Percentiles rank a stretch among this genome's conserved stretches.
Evolutionary conservation across 1,140 invertebrate species (phyloP).

Genomic region (Papilio aristodemus): DNA sequence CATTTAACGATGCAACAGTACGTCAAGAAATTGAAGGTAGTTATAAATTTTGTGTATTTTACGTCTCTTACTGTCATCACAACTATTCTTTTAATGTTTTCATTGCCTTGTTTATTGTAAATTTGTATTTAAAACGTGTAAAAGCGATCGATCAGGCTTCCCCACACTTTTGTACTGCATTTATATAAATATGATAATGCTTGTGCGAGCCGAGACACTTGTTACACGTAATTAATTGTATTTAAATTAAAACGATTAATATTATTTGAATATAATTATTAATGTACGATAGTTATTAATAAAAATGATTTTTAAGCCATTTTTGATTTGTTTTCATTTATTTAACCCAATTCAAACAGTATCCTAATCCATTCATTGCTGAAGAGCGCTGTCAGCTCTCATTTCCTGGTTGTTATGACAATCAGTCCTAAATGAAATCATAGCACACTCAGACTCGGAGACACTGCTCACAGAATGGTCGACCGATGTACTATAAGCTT

Average conservation of each 20-base stretch:
- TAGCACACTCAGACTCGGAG: too few relatives aligned
- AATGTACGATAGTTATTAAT: constrained; percentile 77
- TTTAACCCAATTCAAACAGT: not conserved
- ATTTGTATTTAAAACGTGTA: constrained; percentile 18
- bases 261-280: constrained; percentile 68
- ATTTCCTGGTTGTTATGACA: too few relatives aligned
- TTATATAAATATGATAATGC: constrained; percentile 53
- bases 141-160: constrained; percentile 3
- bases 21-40: not conserved
- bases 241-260: constrained; percentile 63
- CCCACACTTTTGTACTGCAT: constrained; percentile 42
- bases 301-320: constrained; percentile 75
- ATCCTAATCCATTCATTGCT: too few relatives aligned
- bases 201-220: constrained; percentile 60
- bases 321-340: constrained; percentile 34
- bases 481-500: too few relatives aligned
- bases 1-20: not conserved
- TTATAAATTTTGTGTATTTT: not conserved
- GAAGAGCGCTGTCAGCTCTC: too few relatives aligned
- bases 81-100: constrained; percentile 13
- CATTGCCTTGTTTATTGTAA: constrained; percentile 5
- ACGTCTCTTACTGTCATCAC: not conserved
- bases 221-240: constrained; percentile 53
- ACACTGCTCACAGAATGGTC: too few relatives aligned
- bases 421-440: too few relatives aligned